These are phyloP conservation scores for Apostichopus parvimensis DNA, from an alignment of 35 echinoderm and acorn worm genomes.

Conservation along the genomic window DNA sequence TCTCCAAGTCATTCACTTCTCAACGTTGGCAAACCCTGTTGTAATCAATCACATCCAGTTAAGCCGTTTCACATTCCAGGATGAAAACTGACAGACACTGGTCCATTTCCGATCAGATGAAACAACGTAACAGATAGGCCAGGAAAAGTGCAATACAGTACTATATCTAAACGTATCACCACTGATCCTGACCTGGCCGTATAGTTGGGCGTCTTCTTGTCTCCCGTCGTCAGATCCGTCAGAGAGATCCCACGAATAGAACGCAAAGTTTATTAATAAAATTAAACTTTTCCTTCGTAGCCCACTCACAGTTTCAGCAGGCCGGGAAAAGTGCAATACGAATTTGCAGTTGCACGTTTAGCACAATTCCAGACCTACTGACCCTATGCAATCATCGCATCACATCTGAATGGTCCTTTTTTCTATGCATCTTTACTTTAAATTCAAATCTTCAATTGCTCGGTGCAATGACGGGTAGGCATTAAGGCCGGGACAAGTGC, in stretches of 20 bases:
- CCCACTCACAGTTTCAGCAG: conserved; percentile 27
- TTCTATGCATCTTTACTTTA: no score
- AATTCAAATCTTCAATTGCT: no score
- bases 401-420: neutral
- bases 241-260: no score
- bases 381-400: neutral
- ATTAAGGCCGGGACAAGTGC: conserved; percentile 61
- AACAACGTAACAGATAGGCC: conserved; percentile 49
- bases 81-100: no score
- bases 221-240: neutral
- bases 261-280: neutral
- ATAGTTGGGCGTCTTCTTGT: conserved; percentile 11
- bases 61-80: no score
- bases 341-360: neutral
- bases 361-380: conserved; percentile 33
- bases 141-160: conserved; percentile 61
- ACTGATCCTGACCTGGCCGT: conserved; percentile 44
- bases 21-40: no score
- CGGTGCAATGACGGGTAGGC: neutral
- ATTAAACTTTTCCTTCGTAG: neutral
- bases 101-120: neutral
- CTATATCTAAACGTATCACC: neutral
- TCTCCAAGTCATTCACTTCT: no score
- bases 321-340: conserved; percentile 66
- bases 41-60: no score